A percentile compares a stretch with the other conserved stretches of the same genome.
Conservation (phyloP, 1,140 invertebrate genomes). For the Teleogryllus occipitalis region DNA sequence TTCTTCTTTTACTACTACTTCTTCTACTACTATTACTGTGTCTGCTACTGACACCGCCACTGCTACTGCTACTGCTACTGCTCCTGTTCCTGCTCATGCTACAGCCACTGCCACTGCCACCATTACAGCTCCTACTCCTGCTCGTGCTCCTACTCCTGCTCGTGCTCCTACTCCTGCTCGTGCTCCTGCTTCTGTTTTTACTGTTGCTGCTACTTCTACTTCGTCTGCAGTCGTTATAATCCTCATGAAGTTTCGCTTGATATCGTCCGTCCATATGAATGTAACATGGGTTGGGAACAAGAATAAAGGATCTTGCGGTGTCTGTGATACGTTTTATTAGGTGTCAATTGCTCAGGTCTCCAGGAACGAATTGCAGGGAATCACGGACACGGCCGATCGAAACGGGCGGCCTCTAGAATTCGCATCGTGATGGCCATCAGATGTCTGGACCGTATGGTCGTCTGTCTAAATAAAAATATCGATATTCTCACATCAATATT, state of each 20-base stretch:
- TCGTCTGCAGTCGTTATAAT: background rate
- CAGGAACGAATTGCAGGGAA: too few relatives aligned
- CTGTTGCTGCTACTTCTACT: background rate
- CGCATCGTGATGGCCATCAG: too few relatives aligned
- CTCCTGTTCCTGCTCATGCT: background rate
- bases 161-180: background rate
- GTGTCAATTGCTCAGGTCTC: too few relatives aligned
- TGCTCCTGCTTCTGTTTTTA: background rate
- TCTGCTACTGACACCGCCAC: background rate
- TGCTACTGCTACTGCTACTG: background rate
- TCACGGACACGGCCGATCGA: too few relatives aligned
- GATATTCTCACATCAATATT: too few relatives aligned
- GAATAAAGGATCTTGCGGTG: too few relatives aligned
- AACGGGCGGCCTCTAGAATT: too few relatives aligned
- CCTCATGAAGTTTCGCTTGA: background rate
- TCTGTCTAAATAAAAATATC: too few relatives aligned
- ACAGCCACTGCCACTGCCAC: background rate
- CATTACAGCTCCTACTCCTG: background rate
- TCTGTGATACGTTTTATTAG: too few relatives aligned
- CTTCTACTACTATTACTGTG: background rate
- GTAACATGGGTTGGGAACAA: too few relatives aligned
- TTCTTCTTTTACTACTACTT: background rate
- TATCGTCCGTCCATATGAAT: too few relatives aligned
- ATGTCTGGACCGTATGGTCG: too few relatives aligned
- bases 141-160: background rate